Conservation (phyloP, 2,113 vertebrate species). For the Promerops cafer region DNA sequence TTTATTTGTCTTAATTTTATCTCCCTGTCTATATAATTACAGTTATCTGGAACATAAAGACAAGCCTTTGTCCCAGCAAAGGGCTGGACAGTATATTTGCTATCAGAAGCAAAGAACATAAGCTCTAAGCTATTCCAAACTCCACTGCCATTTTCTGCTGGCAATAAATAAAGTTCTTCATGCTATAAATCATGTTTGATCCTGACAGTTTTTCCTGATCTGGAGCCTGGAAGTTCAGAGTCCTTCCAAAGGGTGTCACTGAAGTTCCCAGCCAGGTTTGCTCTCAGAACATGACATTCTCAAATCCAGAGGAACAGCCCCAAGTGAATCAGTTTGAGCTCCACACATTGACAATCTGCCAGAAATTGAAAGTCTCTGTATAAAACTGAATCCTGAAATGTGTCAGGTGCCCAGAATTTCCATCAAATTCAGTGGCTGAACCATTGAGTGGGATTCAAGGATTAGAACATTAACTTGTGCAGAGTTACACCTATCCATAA, state of each 20-base stretch:
- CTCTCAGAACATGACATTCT: not conserved
- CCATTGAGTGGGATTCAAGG: not conserved
- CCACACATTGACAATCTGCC: not conserved
- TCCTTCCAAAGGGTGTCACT: not conserved
- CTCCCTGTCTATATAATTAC: not conserved
- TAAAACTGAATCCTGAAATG: not conserved
- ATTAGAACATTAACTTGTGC: not conserved
- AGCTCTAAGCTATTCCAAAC: not conserved
- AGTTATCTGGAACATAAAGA: not conserved
- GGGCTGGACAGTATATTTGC: not conserved
- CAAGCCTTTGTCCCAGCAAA: not conserved
- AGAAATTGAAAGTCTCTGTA: not conserved
- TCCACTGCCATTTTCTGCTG: not conserved
- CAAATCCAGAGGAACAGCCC: not conserved
- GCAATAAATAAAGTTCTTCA: not conserved
- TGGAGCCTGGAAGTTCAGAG: not conserved
- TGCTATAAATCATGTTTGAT: not conserved
- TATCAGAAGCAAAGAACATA: not conserved
- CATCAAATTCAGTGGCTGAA: not conserved
- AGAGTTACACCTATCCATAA: slow-evolving; percentile 14
- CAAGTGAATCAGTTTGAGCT: not conserved
- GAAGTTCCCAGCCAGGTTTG: not conserved
- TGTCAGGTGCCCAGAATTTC: not conserved
- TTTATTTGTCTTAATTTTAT: not conserved
- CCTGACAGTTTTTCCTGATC: not conserved